Conservation (phyloP, 37 sponge, comb jelly and placozoan genomes). For the Corticium candelabrum region DNA sequence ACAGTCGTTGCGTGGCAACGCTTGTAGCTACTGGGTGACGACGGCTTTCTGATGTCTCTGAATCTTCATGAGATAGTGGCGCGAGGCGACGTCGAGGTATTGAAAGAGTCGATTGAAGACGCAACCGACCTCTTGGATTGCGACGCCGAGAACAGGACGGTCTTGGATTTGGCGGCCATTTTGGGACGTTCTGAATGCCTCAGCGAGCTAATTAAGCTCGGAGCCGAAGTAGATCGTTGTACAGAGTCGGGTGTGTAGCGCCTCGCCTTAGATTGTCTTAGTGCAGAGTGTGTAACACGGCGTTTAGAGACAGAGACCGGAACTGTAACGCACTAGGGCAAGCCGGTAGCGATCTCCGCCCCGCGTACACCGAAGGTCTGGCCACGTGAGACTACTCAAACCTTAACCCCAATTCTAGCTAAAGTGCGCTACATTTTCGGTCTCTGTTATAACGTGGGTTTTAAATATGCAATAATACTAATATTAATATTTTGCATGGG, state of each 20-base stretch:
- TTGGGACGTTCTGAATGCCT: background rate
- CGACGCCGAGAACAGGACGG: background rate
- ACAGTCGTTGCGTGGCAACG: background rate
- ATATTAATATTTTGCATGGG: background rate
- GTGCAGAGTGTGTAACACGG: too few relatives aligned
- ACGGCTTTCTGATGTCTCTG: too few relatives aligned
- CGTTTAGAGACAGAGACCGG: too few relatives aligned
- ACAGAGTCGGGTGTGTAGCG: background rate
- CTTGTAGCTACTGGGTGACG: too few relatives aligned
- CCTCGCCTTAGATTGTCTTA: too few relatives aligned
- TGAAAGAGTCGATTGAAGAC: background rate
- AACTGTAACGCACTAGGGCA: too few relatives aligned
- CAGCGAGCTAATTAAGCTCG: background rate
- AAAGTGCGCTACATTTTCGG: too few relatives aligned
- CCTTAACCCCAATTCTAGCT: too few relatives aligned
- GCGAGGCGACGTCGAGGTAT: background rate
- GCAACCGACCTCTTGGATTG: background rate
- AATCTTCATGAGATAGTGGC: background rate
- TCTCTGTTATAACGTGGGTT: too few relatives aligned
- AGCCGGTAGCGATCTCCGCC: too few relatives aligned
- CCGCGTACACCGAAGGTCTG: too few relatives aligned
- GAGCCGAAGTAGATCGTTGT: background rate
- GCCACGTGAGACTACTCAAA: too few relatives aligned
- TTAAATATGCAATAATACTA: background rate
- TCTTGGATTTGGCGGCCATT: background rate